Conservation (phyloP, 2,113 vertebrate genomes). For the Ginglymostoma cirratum region DNA sequence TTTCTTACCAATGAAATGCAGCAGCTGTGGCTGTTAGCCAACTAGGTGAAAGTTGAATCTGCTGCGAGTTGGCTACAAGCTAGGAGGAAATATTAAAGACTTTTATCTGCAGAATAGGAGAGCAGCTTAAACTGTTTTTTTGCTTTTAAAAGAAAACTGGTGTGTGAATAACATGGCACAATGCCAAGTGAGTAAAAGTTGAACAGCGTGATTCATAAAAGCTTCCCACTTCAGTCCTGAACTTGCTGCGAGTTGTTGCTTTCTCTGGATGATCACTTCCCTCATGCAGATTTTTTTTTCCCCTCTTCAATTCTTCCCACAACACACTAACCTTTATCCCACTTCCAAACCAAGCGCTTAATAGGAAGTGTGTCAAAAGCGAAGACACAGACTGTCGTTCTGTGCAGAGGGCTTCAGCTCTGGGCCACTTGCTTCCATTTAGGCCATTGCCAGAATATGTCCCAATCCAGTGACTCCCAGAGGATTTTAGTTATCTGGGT, state of each 20-base stretch:
- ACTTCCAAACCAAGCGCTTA: neutral
- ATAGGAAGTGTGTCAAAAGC: neutral
- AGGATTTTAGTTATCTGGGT: neutral
- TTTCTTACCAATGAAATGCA: conserved; percentile 3
- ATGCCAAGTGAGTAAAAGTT: conserved; percentile 21
- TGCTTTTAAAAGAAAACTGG: conserved; percentile 23
- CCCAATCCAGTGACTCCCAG: neutral
- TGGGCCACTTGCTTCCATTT: neutral
- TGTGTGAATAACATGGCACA: neutral
- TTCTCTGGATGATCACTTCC: neutral
- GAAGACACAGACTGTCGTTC: neutral
- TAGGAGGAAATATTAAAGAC: conserved; percentile 12
- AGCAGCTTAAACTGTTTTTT: neutral
- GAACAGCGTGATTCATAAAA: neutral
- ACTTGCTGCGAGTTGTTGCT: neutral
- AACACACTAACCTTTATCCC: neutral
- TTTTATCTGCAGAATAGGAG: conserved; percentile 31
- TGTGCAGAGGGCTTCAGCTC: neutral
- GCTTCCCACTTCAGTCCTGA: neutral
- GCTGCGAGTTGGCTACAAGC: neutral
- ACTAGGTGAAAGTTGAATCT: conserved; percentile 53
- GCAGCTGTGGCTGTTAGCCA: conserved; percentile 45
- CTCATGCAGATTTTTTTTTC: neutral
- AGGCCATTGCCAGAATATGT: neutral
- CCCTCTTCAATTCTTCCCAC: neutral